These are phyloP conservation scores for Theodoxus fluviatilis DNA, from an alignment of 2,888 invertebrate species.

Conservation along the genomic window DNA sequence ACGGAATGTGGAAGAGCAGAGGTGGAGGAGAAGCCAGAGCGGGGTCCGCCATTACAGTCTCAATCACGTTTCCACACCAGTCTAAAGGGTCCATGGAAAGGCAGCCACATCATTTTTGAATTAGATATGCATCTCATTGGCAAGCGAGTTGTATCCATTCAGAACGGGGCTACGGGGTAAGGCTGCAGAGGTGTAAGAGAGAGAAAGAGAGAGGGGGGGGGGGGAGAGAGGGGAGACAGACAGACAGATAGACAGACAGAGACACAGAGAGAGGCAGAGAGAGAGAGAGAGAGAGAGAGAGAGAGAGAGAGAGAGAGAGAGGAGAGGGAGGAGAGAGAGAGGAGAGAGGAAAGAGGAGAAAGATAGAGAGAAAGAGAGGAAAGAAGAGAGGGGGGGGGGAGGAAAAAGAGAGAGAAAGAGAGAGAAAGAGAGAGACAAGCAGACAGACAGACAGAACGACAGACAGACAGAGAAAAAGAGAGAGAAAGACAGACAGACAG, in stretches of 20 bases:
- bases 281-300: conserved; percentile 3
- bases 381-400: neutral
- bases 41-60: too few species aligned
- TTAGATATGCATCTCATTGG: neutral
- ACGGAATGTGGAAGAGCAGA: too few species aligned
- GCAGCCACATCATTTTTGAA: neutral
- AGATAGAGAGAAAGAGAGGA: neutral
- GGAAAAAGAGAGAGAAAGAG: neutral
- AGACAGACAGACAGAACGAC: conserved; percentile 8
- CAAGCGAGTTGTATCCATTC: neutral
- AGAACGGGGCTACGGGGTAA: neutral
- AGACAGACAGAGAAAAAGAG: neutral
- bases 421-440: neutral
- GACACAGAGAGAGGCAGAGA: conserved; percentile 15
- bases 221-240: neutral
- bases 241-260: conserved; percentile 7
- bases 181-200: neutral
- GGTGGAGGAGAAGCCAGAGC: too few species aligned
- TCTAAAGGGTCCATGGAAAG: neutral
- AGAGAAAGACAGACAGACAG: neutral
- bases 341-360: neutral
- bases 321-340: neutral
- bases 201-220: neutral
- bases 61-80: neutral
- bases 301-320: conserved; percentile 1